Evolutionary conservation across 2,113 vertebrate species (phyloP).

Genomic region (Desmodus rotundus): DNA sequence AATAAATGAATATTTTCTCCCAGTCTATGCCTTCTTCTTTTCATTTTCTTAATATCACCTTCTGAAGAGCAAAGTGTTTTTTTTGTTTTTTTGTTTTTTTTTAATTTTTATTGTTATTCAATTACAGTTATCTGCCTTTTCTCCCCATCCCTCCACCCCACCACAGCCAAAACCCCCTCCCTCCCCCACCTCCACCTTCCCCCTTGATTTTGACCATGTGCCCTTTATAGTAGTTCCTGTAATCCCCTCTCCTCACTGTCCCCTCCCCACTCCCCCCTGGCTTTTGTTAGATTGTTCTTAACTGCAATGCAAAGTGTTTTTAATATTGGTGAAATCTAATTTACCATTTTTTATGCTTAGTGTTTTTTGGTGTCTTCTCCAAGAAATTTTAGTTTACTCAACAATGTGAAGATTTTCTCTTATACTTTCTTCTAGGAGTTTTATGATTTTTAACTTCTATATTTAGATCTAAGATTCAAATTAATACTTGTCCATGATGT

Average conservation of each 20-base stretch:
- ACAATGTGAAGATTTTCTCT: background rate
- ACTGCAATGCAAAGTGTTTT: background rate
- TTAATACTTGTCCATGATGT: background rate
- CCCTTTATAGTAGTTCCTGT: no score
- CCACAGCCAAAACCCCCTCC: no score
- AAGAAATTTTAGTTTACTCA: background rate
- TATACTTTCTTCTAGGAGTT: background rate
- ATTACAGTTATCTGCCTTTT: no score
- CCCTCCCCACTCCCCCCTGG: no score
- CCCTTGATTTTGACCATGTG: no score
- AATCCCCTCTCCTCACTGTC: no score
- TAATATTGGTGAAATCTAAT: background rate
- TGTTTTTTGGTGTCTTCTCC: background rate
- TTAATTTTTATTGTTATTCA: no score
- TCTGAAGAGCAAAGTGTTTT: background rate
- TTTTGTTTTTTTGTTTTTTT: no score
- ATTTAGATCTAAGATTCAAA: background rate
- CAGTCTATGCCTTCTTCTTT: background rate
- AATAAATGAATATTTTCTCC: background rate
- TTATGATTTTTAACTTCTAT: background rate
- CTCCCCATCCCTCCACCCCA: no score
- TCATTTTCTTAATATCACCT: background rate
- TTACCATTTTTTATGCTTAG: background rate
- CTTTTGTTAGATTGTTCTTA: no score
- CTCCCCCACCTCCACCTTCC: no score